Percentiles rank a stretch among this genome's conserved stretches.
Evolutionary conservation across 2,797 vertebrate species (phyloP).

Genomic region (Takifugu rubripes): DNA sequence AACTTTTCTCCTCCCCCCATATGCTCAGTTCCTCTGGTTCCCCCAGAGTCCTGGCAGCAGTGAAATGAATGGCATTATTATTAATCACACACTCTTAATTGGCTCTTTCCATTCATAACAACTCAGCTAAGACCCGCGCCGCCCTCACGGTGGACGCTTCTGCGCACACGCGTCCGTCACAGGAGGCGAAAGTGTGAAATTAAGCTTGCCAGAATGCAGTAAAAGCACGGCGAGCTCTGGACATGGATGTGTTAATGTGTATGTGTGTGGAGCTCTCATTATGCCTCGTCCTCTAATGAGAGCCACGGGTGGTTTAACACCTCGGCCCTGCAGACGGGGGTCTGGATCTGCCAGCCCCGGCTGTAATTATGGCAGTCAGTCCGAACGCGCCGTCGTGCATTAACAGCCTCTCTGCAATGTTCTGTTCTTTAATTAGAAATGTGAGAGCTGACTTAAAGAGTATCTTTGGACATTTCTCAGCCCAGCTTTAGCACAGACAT

Average conservation of each 20-base stretch:
- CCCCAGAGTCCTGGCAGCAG: constrained; percentile 40
- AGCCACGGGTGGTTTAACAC: constrained; percentile 71
- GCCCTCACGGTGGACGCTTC: constrained; percentile 24
- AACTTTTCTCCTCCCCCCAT: constrained; percentile 8
- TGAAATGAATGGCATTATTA: constrained; percentile 68
- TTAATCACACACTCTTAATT: constrained; percentile 69
- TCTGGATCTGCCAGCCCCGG: constrained; percentile 52
- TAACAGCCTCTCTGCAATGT: constrained; percentile 34
- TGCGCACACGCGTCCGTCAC: constrained; percentile 32
- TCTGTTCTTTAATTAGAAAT: constrained; percentile 66
- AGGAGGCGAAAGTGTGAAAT: constrained; percentile 67
- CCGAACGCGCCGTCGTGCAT: constrained; percentile 44
- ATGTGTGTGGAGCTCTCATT: constrained; percentile 59
- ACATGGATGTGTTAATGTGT: constrained; percentile 44
- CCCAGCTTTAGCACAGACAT: constrained; percentile 29
- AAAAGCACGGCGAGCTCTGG: constrained; percentile 53
- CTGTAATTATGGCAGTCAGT: constrained; percentile 67
- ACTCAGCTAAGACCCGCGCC: constrained; percentile 59
- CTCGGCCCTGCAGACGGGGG: constrained; percentile 45
- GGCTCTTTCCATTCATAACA: constrained; percentile 68
- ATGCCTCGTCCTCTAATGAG: constrained; percentile 66
- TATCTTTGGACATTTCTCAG: constrained; percentile 34
- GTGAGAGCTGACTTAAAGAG: constrained; percentile 54
- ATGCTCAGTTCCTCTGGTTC: constrained; percentile 5
- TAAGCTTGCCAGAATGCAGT: constrained; percentile 57